Percentiles rank a stretch among this genome's conserved stretches.
Conservation (phyloP, 1,140 invertebrate genomes). For the Ditylenchus dipsaci region DNA sequence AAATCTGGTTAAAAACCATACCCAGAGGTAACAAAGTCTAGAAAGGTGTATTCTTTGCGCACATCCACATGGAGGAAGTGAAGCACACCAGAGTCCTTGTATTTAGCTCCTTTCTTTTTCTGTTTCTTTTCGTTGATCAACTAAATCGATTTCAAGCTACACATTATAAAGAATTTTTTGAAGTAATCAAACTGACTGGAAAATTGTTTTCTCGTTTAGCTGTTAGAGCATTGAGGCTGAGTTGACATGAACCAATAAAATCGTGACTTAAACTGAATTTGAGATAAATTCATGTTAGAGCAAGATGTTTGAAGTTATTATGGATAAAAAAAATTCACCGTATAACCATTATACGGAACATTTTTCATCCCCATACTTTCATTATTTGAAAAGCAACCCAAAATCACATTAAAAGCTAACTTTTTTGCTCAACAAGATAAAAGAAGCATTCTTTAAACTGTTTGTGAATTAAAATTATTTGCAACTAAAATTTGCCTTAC, state of each 20-base stretch:
- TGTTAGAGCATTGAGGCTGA: not conserved
- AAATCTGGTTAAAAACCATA: slow-evolving; percentile 21
- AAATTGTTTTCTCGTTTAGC: slow-evolving; percentile 7
- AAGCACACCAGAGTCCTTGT: slow-evolving; percentile 44
- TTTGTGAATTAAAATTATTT: too few species aligned
- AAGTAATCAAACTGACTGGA: not conserved
- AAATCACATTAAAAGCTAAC: too few species aligned
- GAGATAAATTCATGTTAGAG: not conserved
- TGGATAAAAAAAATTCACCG: too few species aligned
- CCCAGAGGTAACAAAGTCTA: slow-evolving; percentile 53
- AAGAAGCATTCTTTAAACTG: too few species aligned
- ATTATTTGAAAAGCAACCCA: too few species aligned
- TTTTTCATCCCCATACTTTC: too few species aligned
- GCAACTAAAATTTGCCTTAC: too few species aligned
- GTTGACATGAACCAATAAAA: not conserved
- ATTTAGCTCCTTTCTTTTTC: slow-evolving; percentile 47
- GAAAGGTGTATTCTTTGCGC: slow-evolving; percentile 45
- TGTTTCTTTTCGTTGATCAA: slow-evolving; percentile 60
- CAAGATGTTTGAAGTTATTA: too few species aligned
- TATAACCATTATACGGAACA: too few species aligned
- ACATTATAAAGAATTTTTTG: slow-evolving; percentile 21
- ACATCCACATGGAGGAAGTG: slow-evolving; percentile 34
- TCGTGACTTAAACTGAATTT: not conserved
- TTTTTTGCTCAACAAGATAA: too few species aligned
- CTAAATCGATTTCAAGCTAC: slow-evolving; percentile 58